Evolutionary conservation across 2,888 invertebrate species (phyloP), one percentile per base, ranked within the genome.

Genomic region (Baronia brevicornis): DNA sequence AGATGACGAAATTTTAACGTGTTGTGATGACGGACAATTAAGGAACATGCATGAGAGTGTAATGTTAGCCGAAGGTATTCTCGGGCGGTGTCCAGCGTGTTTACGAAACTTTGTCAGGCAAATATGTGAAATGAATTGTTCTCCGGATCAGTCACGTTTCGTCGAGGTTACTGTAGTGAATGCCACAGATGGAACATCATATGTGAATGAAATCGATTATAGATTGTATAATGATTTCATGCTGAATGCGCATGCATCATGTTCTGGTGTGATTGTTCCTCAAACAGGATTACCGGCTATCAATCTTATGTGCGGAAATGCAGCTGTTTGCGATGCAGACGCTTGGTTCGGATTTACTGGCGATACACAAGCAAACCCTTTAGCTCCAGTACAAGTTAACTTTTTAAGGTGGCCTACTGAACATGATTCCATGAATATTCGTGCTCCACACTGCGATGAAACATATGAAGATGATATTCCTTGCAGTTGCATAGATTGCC

Each of bases 1-100:
- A 15, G 39, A 55, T 51, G 70, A 61, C 7, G 60, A 82, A 12
- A 75, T 88, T 4, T 14, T 54, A 2, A 72, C 89, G 0, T 94
- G 93, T 54, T 94, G 93, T 56, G 75, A 87, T 48, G 43, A 46
- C 0, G 39, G 43, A 0, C 91, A 91, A 61, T 51, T 91, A 1
- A 2, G 37, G 0, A 63, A 60, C 2, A 86, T 91, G 80, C 66
- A 86, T 0, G 39, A 57, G 0, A 88, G 85, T 23, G 74, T 94
- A 42, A 44, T 63, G 2, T 69, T 90, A 39, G 91, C 92, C 0
- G 89, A 89, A 23, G 85, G 88, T 29, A 67, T 96, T 1, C 88
- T 94, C 11, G 87, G 88, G 2, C 85, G 95, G 21, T 98, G 98
- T 60, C 92, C 94, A 0, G 88, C 92, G 0, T 98, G 97, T 57